Conservation (phyloP, 2,888 invertebrate species). For the Ochropleura leucogaster region DNA sequence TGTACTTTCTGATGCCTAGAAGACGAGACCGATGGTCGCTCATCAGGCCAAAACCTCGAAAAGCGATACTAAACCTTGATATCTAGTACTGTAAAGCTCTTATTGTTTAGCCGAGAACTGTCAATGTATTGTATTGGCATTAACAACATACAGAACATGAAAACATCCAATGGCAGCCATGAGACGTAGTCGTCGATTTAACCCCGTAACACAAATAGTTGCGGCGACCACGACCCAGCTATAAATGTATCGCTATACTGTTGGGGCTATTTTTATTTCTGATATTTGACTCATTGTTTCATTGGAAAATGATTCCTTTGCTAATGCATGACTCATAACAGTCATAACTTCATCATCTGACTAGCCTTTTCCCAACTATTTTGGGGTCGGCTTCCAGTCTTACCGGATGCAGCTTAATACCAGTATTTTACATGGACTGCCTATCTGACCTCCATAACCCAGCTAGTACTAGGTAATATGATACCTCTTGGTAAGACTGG, state of each 20-base stretch:
- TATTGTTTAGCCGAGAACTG: neutral
- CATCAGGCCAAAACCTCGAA: neutral
- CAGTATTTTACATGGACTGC: too few species aligned
- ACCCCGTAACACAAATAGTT: constrained; percentile 52
- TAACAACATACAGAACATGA: neutral
- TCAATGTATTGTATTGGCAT: neutral
- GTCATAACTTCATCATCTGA: too few species aligned
- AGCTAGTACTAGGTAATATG: too few species aligned
- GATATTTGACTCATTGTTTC: constrained; percentile 37
- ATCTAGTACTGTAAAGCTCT: neutral
- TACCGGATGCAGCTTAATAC: too few species aligned
- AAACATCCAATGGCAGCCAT: constrained; percentile 21
- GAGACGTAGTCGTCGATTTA: constrained; percentile 39
- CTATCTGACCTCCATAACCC: too few species aligned
- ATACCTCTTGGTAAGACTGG: too few species aligned
- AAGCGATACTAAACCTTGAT: neutral
- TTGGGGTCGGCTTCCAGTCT: too few species aligned
- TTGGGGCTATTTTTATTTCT: constrained; percentile 13
- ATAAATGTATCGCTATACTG: constrained; percentile 21
- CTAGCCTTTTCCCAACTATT: too few species aligned
- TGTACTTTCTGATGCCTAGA: neutral
- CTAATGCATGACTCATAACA: neutral
- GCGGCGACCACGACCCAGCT: constrained; percentile 30
- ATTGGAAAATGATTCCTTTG: constrained; percentile 31
- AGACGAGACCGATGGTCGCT: neutral